Base-by-base conservation (phyloP, 2,113 vertebrate genomes). In the Limnothrissa miodon region DNA sequence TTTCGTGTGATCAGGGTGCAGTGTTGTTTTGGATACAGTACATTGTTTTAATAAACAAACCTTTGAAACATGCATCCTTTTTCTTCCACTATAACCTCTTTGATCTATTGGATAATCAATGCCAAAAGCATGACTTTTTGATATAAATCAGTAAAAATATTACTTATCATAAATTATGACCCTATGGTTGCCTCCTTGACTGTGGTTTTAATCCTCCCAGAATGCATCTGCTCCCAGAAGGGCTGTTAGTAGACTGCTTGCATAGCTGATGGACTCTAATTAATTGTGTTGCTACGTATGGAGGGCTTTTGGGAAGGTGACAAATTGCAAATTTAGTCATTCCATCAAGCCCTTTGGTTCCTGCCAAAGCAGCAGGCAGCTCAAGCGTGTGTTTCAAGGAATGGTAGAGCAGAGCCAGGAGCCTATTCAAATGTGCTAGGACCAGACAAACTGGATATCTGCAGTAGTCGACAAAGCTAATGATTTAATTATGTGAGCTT, bases 271-370 rank as follows among this genome's bases (percentile, higher is more conserved):
- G 29, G 66, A 36, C 66, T 74, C 66, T 74, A 74, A 74, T 74
- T 74, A 74, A 74, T 74, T 74, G 66, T 74, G 66, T 74, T 33
- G 66, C 29, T 74, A 74, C 25, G 66, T 74, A 74, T 74, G 33
- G 66, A 74, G 66, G 66, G 66, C 66, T 5, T 29, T 74, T 74
- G 66, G 66, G 66, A 74, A 36, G 29, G 13, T 74, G 66, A 74
- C 66, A 74, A 74, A 74, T 74, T 74, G 66, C 66, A 74, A 74
- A 74, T 74, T 74, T 74, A 74, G 66, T 74, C 66, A 74, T 74
- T 74, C 66, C 66, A 74, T 36, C 66, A 15, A 74, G 66, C 66
- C 11, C 66, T 39, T 29, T 15, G 29, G 1, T 36, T 36, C 29
- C 66, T 74, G 66, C 66, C 66, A 74, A 74, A 15, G 15, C 36